phyloP scores from a whole-genome alignment of 2,888 invertebrate genomes.

The Rapana venosa region DNA sequence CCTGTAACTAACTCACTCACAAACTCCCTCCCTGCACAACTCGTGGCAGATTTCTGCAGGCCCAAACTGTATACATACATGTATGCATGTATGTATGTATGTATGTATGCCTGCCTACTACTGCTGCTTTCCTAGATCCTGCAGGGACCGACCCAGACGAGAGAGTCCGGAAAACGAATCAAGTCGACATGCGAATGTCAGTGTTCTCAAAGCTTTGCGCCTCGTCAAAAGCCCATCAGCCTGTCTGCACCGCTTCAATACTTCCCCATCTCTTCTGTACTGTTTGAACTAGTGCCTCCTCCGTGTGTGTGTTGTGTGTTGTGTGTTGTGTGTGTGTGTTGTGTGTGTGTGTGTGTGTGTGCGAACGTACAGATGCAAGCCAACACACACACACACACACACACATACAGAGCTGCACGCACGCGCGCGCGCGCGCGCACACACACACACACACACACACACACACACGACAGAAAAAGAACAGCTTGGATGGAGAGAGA shows the following conservation, averaged over 20 bases:
- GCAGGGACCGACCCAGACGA: no score
- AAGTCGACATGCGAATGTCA: conserved; percentile 24
- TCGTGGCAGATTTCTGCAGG: no score
- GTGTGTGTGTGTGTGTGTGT: no score
- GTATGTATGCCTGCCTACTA: background rate
- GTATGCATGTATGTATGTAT: background rate
- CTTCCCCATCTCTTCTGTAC: conserved; percentile 22
- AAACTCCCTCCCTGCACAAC: no score
- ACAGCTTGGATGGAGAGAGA: background rate
- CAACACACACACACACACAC: background rate
- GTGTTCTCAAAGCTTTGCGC: conserved; percentile 27
- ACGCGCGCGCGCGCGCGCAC: background rate
- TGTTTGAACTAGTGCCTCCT: conserved; percentile 30
- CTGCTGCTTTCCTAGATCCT: no score
- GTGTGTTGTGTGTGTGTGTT: no score
- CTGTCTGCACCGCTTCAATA: conserved; percentile 24
- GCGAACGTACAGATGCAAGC: background rate
- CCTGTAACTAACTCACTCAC: no score
- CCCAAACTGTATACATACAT: background rate
- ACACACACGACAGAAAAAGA: background rate
- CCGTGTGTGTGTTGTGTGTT: no score
- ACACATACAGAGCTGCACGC: conserved; percentile 9
- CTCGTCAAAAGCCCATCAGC: conserved; percentile 35
- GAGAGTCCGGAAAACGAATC: conserved; percentile 1
- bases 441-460: background rate